phyloP scores from a whole-genome alignment of 1,140 invertebrate species.

The Asobara japonica region DNA sequence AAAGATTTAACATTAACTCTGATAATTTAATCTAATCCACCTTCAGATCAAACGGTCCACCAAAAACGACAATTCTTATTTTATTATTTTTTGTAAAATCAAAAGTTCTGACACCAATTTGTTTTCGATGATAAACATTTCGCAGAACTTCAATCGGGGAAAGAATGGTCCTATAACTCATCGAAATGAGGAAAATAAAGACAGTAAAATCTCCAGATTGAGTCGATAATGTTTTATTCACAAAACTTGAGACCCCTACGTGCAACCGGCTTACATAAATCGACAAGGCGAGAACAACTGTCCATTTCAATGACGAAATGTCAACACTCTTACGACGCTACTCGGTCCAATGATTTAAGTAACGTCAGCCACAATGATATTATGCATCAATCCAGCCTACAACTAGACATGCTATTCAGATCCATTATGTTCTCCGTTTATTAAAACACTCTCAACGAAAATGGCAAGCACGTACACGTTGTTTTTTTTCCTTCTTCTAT shows the following conservation, averaged over 20 bases:
- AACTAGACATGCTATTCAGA: not conserved
- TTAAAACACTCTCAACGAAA: not conserved
- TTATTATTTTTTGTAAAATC: no score
- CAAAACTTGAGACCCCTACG: not conserved
- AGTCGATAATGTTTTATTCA: not conserved
- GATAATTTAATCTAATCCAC: no score
- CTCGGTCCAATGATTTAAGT: not conserved
- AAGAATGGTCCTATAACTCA: no score
- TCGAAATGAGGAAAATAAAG: not conserved
- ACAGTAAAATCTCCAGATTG: not conserved
- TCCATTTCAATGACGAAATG: not conserved
- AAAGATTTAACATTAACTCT: no score
- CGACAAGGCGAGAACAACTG: not conserved
- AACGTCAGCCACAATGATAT: constrained; percentile 1
- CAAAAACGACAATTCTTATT: no score
- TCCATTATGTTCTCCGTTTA: not conserved
- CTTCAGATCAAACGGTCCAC: no score
- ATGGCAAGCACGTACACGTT: not conserved
- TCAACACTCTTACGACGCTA: not conserved
- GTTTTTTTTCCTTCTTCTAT: not conserved
- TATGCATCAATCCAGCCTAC: not conserved
- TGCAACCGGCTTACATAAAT: not conserved
- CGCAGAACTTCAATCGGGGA: not conserved
- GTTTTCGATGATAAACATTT: no score
- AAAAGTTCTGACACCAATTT: no score